Evolutionary conservation across 2,113 vertebrate species (phyloP), one percentile per base, ranked within the genome.

Genomic region (Seriola aureovittata): DNA sequence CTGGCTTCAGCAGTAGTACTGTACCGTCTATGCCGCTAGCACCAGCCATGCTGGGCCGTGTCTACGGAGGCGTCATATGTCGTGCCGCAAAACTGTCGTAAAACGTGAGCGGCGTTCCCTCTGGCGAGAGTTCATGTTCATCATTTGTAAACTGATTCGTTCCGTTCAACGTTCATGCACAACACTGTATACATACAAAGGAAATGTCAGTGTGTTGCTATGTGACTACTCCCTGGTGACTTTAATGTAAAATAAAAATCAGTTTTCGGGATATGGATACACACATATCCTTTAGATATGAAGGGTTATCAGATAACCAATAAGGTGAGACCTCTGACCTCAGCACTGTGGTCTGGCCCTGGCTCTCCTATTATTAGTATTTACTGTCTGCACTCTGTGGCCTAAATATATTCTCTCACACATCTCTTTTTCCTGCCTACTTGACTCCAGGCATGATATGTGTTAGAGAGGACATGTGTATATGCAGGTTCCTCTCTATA

Each of bases 401-500:
- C 34, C 55, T 63, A 36, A 79, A 64, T 79, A 57, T 63, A 64
- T 72, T 46, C 58, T 70, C 68, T 32, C 16, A 12, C 65, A 71
- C 32, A 58, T 75, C 59, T 29, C 13, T 36, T 21, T 44, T 60
- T 60, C 29, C 38, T 44, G 52, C 44, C 65, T 29, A 55, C 67
- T 80, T 52, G 17, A 69, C 12, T 59, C 8, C 7, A 25, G 70
- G 16, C 42, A 16, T 55, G 60, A 48, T 38, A 25, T 67, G 68
- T 19, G 40, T 50, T 16, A 5, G 14, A 23, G 59, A 62, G 25
- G 54, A 34, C 13, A 19, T 25, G 40, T 7, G 23, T n/a, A 48
- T 73, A 34, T 64, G 21, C 44, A 74, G 11, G 25, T 85, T 73
- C 34, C 67, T 76, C 21, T 81, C 58, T 83, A 57, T 79, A 54